phyloP scores from a whole-genome alignment of 2,113 vertebrate species.

The Nerophis ophidion region DNA sequence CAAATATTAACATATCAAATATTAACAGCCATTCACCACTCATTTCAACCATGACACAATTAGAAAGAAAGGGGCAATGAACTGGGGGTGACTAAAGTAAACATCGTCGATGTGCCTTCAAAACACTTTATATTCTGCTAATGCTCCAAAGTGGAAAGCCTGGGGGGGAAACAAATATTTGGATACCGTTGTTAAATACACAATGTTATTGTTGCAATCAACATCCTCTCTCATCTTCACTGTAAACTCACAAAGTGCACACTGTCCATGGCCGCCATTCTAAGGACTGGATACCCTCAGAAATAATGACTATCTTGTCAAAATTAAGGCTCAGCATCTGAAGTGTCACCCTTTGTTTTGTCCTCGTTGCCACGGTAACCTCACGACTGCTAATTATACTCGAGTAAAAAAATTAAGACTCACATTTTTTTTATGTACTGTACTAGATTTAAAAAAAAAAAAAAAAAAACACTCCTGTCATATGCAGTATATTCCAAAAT shows the following conservation, averaged over 20 bases:
- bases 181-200: not conserved
- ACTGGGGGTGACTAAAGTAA: no score
- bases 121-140: not conserved
- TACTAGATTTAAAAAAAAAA: no score
- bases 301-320: slow-evolving; percentile 14
- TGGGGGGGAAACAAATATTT: not conserved
- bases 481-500: no score
- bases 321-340: not conserved
- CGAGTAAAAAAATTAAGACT: no score
- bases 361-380: not conserved
- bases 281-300: slow-evolving; percentile 9
- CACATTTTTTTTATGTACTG: no score
- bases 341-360: not conserved
- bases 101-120: no score
- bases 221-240: slow-evolving; percentile 2
- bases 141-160: not conserved
- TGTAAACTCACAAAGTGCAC: slow-evolving; percentile 6
- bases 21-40: slow-evolving; percentile 51
- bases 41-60: slow-evolving; percentile 34
- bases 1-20: slow-evolving; percentile 64
- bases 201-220: not conserved
- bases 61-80: slow-evolving; percentile 35
- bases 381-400: no score
- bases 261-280: slow-evolving; percentile 12
- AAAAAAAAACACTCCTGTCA: no score